Conservation (phyloP, 2,113 vertebrate species). For the Boulengeromyrus knoepffleri region DNA sequence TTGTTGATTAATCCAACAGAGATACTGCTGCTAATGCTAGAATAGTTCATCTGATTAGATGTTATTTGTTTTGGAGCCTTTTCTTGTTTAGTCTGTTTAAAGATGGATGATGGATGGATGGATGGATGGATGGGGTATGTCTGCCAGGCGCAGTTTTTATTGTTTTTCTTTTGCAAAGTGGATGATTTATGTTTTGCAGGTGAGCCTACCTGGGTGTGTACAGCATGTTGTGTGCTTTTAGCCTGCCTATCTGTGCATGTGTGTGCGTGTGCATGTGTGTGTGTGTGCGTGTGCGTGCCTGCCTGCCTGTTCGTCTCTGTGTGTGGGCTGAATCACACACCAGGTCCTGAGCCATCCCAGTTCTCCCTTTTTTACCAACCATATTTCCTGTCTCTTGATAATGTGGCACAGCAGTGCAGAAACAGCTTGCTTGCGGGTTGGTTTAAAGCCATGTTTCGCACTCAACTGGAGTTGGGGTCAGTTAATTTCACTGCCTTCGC, state of each 20-base stretch:
- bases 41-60: neutral
- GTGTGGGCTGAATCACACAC: neutral
- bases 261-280: neutral
- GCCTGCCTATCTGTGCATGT: neutral
- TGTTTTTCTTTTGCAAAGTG: neutral
- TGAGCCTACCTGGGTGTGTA: neutral
- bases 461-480: neutral
- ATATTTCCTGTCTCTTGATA: neutral
- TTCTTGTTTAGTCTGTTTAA: neutral
- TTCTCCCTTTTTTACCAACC: neutral
- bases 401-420: neutral
- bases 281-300: neutral
- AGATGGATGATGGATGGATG: neutral
- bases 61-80: neutral
- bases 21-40: neutral
- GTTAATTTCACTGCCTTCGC: neutral
- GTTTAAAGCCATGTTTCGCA: neutral
- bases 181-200: neutral
- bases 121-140: neutral
- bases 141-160: neutral
- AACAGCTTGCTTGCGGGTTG: neutral
- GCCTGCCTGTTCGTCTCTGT: neutral
- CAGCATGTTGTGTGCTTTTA: neutral
- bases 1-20: neutral
- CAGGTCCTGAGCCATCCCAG: neutral